A percentile compares a stretch with the other conserved stretches of the same genome.
phyloP scores from a whole-genome alignment of 2,113 vertebrate genomes.

The Amblyopsis rosae region DNA sequence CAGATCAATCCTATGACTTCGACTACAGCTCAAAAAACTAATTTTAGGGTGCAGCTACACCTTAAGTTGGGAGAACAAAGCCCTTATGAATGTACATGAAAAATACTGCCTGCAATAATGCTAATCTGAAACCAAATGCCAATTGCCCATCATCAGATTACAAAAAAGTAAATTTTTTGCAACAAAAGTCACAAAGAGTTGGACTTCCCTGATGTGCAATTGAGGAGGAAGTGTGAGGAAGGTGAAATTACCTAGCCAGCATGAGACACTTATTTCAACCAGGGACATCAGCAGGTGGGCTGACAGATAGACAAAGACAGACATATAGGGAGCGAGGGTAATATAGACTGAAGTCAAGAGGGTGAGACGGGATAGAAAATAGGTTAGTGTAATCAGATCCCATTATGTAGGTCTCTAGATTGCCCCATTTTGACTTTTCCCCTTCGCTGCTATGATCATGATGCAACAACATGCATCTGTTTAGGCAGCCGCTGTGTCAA shows the following conservation, averaged over 20 bases:
- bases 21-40: too few relatives aligned
- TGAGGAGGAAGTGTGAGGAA: background rate
- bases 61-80: background rate
- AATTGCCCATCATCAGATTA: background rate
- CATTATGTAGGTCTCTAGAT: background rate
- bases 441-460: background rate
- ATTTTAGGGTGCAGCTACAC: too few relatives aligned
- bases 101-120: background rate
- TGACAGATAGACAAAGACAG: background rate
- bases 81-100: background rate
- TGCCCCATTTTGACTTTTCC: background rate
- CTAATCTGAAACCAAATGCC: background rate
- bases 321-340: background rate
- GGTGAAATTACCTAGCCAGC: background rate
- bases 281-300: background rate
- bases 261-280: background rate
- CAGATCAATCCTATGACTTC: too few relatives aligned
- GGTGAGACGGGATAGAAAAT: constrained; percentile 19
- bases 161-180: background rate
- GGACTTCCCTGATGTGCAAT: background rate
- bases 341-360: background rate
- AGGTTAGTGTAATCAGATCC: constrained; percentile 10
- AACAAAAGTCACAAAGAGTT: background rate
- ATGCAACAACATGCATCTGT: constrained; percentile 17
- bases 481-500: constrained; percentile 40